A percentile compares a stretch with the other conserved stretches of the same genome.
Evolutionary conservation across 1,140 invertebrate species (phyloP).

Genomic region (Propsilocerus akamusi): DNA sequence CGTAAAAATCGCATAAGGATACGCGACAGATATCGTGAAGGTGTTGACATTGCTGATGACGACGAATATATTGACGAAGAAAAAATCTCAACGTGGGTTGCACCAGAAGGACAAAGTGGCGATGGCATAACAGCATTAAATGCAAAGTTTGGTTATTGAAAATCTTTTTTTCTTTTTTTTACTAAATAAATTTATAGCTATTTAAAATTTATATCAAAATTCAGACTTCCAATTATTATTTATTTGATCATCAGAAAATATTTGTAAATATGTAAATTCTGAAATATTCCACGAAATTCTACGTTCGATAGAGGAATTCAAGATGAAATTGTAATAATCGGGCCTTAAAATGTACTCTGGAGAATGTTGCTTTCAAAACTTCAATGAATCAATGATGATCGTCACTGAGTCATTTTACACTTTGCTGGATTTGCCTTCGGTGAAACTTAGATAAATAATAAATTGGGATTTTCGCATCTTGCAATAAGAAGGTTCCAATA

Average conservation of each 20-base stretch:
- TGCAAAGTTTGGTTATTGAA: slow-evolving; percentile 64
- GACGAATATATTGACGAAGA: slow-evolving; percentile 32
- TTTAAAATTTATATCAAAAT: no score
- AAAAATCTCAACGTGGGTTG: slow-evolving; percentile 59
- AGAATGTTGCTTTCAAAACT: slow-evolving; percentile 42
- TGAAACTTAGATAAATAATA: slow-evolving; percentile 41
- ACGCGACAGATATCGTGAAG: slow-evolving; percentile 6
- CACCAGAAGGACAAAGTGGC: slow-evolving; percentile 51
- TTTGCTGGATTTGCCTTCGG: slow-evolving; percentile 50
- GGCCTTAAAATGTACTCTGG: slow-evolving; percentile 36
- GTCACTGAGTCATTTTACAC: slow-evolving; percentile 36
- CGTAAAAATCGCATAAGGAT: not conserved
- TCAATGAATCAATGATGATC: slow-evolving; percentile 43
- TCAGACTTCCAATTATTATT: no score
- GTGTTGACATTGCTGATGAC: slow-evolving; percentile 24
- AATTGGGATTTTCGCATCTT: slow-evolving; percentile 25
- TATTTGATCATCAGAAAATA: no score
- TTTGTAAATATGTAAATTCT: no score
- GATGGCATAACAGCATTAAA: slow-evolving; percentile 65
- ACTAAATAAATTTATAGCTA: no score
- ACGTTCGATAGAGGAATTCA: slow-evolving; percentile 37
- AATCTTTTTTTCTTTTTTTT: no score
- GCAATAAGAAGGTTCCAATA: no score
- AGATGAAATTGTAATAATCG: slow-evolving; percentile 39
- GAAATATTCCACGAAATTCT: slow-evolving; percentile 41